phyloP scores from a whole-genome alignment of 92 coral and sea anemone genomes.

The Palythoa caribaeorum region DNA sequence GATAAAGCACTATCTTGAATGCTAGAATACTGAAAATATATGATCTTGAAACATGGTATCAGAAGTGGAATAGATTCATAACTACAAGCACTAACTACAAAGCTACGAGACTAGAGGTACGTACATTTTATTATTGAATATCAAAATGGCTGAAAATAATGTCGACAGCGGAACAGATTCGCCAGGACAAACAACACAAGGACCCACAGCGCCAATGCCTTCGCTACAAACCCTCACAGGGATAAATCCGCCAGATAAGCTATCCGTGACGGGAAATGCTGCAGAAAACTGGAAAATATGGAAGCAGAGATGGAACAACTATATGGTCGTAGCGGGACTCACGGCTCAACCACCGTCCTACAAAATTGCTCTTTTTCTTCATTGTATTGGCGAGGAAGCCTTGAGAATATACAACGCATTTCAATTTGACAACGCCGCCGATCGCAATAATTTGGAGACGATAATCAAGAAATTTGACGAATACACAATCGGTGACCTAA shows the following conservation, averaged over 20 bases:
- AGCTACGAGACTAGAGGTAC: not conserved
- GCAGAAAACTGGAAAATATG: conserved; percentile 41
- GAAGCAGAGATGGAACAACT: conserved; percentile 25
- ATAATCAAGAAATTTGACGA: conserved; percentile 43
- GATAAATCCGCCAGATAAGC: conserved; percentile 15
- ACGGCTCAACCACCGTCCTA: not conserved
- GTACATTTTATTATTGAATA: not conserved
- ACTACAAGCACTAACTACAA: not conserved
- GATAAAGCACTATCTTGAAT: no score
- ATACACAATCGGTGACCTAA: conserved; percentile 48
- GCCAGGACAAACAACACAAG: not conserved
- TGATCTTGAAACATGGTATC: no score
- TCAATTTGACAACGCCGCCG: conserved; percentile 31
- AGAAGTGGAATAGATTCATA: conserved; percentile 3
- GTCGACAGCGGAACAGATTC: not conserved
- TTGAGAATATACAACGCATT: conserved; percentile 36
- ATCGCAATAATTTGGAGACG: conserved; percentile 9
- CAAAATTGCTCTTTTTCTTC: no score
- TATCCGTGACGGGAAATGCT: conserved; percentile 1
- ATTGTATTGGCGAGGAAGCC: no score
- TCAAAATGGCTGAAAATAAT: conserved; percentile 20
- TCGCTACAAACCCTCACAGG: conserved; percentile 31
- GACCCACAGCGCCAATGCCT: conserved; percentile 10
- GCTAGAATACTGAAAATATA: no score
- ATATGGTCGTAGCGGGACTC: conserved; percentile 25